These are phyloP conservation scores for Dichetophora obliterata DNA, from an alignment of 2,888 invertebrate species.

Conservation along the genomic window DNA sequence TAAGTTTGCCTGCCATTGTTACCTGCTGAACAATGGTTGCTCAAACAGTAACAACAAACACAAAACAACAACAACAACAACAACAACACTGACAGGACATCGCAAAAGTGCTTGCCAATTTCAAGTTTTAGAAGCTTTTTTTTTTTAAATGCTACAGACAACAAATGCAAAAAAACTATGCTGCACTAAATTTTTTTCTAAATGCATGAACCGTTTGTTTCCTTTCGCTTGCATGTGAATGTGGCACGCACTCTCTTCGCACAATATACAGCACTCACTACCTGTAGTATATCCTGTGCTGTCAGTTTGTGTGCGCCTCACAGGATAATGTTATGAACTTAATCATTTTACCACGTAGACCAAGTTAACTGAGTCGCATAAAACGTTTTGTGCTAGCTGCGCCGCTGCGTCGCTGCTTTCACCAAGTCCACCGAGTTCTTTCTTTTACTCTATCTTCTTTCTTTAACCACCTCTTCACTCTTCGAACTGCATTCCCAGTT, in stretches of 20 bases:
- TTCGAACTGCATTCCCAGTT: background rate
- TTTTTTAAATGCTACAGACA: background rate
- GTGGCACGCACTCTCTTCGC: background rate
- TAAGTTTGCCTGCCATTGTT: slow-evolving; percentile 26
- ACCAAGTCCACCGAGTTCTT: background rate
- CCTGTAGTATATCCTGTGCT: background rate
- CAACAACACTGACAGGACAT: background rate
- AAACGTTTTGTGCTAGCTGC: slow-evolving; percentile 31
- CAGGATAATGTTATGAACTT: slow-evolving; percentile 38
- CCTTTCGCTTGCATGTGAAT: too few species aligned
- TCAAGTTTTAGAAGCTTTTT: slow-evolving; percentile 23
- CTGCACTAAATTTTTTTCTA: too few species aligned
- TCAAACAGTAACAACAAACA: slow-evolving; percentile 9
- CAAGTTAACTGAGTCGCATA: slow-evolving; percentile 40
- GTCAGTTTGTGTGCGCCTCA: background rate
- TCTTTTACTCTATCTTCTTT: background rate
- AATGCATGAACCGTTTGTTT: too few species aligned
- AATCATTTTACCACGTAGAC: slow-evolving; percentile 40
- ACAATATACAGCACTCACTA: too few species aligned
- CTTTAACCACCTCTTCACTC: background rate
- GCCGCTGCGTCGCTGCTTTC: too few species aligned
- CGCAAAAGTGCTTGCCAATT: slow-evolving; percentile 28
- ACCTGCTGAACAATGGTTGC: slow-evolving; percentile 33
- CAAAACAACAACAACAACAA: too few species aligned
- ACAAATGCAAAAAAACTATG: background rate